Evolutionary conservation across 2,113 vertebrate genomes (phyloP), one percentile per base, ranked within the genome.

Genomic region (Hylia prasina): DNA sequence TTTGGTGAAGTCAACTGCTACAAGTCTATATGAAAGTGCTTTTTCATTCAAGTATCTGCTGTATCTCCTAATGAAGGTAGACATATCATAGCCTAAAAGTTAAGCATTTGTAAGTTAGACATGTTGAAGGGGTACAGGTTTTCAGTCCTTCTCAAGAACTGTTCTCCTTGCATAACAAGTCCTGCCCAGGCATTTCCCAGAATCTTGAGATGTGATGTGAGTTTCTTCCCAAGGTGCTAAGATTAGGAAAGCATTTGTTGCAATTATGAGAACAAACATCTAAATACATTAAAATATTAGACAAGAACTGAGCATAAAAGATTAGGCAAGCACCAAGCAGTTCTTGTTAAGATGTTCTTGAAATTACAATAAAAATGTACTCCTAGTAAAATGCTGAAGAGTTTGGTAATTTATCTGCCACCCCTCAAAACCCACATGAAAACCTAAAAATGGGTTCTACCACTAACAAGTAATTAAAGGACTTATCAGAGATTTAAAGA

Each of bases 41-140:
- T 99, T 99, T 98, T 99, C 99, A 68, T 99, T 99, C 98, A 99
- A 98, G 97, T 99, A 99, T 93, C 98, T 98, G 97, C 99, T 99
- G 92, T 99, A 99, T 54, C 99, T 97, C 70, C 99, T 98, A 96
- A 99, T 99, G 98, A 99, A 99, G 75, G 98, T 98, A 75, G 99
- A 99, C 99, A 99, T 99, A 97, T 99, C 97, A 73, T 98, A 99
- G 91, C 99, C 99, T 99, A 89, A n/a, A 97, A 97, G 90, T 47
- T 20, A 87, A 97, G 39, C 40, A 90, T 82, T 77, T 37, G 1
- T 5, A 47, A 51, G 42, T 97, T 93, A 94, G 65, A 81, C 11
- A 78, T 91, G 94, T 86, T 48, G 37, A 81, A 81, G 25, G 23
- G 25, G 31, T 66, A 78, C 28, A 30, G 27, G 7, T 50, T 58